These are phyloP conservation scores for Microcebus jonahi DNA, from an alignment of 2,113 vertebrate species.

Conservation along the genomic window DNA sequence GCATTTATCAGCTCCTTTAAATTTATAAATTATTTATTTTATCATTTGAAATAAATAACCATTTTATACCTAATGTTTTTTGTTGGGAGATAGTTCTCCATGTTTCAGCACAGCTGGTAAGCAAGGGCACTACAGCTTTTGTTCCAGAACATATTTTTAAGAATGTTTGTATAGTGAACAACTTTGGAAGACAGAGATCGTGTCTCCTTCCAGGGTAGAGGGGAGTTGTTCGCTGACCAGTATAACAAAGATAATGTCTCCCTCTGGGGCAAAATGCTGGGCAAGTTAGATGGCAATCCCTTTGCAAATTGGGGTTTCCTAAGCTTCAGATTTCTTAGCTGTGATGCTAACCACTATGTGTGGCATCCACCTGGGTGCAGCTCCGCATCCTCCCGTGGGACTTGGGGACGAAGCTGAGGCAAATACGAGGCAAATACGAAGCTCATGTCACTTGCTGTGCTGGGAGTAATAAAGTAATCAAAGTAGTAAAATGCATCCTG, in stretches of 20 bases:
- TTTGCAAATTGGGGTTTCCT: background rate
- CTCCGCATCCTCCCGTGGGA: too few relatives aligned
- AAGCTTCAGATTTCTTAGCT: background rate
- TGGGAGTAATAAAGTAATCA: background rate
- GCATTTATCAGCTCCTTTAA: background rate
- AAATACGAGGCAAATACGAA: background rate
- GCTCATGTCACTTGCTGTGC: background rate
- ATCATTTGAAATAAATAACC: background rate
- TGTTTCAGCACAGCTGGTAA: background rate
- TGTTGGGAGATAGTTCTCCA: background rate
- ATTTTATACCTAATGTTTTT: background rate
- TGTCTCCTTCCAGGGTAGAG: background rate
- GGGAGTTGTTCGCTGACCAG: background rate
- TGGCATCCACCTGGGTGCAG: background rate
- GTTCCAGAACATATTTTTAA: background rate
- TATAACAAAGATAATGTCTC: background rate
- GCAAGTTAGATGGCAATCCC: background rate
- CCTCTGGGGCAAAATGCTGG: background rate
- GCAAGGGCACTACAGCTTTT: background rate
- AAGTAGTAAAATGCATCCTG: background rate
- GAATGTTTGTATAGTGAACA: background rate
- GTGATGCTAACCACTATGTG: background rate
- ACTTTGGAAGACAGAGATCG: background rate
- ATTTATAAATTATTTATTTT: background rate
- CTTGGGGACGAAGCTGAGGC: background rate